Evolutionary conservation across 2,113 vertebrate species (phyloP).

Genomic region (Ameiurus melas): DNA sequence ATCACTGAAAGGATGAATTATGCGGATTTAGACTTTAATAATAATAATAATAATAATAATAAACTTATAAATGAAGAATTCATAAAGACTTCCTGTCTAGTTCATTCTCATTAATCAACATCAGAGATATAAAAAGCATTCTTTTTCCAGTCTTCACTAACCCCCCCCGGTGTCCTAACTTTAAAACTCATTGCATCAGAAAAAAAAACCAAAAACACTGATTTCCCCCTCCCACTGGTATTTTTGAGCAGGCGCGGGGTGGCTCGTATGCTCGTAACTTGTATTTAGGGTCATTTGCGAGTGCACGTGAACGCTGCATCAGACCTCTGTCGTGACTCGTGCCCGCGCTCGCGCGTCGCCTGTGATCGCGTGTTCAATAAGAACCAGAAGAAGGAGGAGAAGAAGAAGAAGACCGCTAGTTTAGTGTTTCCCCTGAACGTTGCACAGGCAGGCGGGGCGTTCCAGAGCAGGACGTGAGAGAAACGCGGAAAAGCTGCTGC

Average conservation of each 20-base stretch:
- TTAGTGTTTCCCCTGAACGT: conserved; percentile 48
- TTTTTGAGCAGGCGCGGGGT: neutral
- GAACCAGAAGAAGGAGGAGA: neutral
- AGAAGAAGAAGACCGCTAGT: neutral
- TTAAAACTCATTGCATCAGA: conserved; percentile 13
- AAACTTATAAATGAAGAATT: neutral
- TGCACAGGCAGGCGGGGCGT: conserved; percentile 36
- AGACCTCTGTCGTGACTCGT: neutral
- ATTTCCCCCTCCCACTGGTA: neutral
- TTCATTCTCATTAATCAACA: neutral
- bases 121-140: neutral
- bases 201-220: neutral
- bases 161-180: neutral
- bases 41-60: no score
- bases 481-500: conserved; percentile 16
- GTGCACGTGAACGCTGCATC: conserved; percentile 6
- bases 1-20: neutral
- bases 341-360: conserved; percentile 41
- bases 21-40: neutral
- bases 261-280: neutral
- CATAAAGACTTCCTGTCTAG: no score
- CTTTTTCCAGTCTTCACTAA: neutral
- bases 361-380: conserved; percentile 62
- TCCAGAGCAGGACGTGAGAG: conserved; percentile 19
- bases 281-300: neutral